Percentiles rank a stretch among this genome's conserved stretches.
Conservation (phyloP, 2,888 invertebrate genomes). For the Oxytorus armatus region DNA sequence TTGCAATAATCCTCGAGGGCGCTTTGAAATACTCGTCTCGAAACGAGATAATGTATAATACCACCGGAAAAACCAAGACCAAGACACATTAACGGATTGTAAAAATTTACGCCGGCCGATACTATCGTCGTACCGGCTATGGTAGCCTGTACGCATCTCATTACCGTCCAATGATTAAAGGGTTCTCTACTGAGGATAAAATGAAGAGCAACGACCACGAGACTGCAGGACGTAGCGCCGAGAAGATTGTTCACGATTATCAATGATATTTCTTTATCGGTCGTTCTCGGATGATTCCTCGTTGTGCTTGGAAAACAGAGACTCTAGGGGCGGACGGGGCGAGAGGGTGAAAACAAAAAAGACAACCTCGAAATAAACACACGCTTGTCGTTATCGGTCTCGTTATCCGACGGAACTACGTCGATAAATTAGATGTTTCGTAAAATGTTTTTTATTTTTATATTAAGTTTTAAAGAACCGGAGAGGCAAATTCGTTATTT, state of each 20-base stretch:
- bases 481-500: too few species aligned
- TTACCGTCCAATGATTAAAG: slow-evolving; percentile 81
- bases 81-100: slow-evolving; percentile 75
- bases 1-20: slow-evolving; percentile 83
- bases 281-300: slow-evolving; percentile 15
- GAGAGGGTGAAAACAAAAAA: slow-evolving; percentile 30
- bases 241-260: slow-evolving; percentile 74
- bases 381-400: not conserved
- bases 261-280: slow-evolving; percentile 46
- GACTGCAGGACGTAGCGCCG: slow-evolving; percentile 72
- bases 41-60: slow-evolving; percentile 75
- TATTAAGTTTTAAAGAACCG: too few species aligned
- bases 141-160: slow-evolving; percentile 81
- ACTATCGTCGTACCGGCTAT: slow-evolving; percentile 80
- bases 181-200: slow-evolving; percentile 73
- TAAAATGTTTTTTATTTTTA: too few species aligned
- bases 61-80: slow-evolving; percentile 71
- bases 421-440: too few species aligned
- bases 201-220: slow-evolving; percentile 73
- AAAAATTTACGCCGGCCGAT: slow-evolving; percentile 79
- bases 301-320: slow-evolving; percentile 53
- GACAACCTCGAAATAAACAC: slow-evolving; percentile 34
- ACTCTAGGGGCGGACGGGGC: too few species aligned
- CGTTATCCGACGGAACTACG: too few species aligned
- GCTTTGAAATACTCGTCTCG: slow-evolving; percentile 76